Evolutionary conservation across 2,113 vertebrate genomes (phyloP).

Genomic region (Corvus cornix): DNA sequence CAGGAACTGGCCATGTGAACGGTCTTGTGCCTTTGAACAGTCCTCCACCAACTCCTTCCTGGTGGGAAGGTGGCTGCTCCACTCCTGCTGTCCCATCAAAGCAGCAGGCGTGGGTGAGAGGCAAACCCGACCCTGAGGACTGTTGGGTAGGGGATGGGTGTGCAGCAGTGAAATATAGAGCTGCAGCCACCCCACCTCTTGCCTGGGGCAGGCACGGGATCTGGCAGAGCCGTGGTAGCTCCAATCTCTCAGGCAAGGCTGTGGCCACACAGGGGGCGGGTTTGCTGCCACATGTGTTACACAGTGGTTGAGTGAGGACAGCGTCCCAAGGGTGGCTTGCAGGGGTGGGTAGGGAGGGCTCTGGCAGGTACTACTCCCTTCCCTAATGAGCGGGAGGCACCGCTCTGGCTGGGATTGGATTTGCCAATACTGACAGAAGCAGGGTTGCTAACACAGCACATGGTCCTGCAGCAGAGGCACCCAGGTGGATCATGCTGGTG

Average conservation of each 20-base stretch:
- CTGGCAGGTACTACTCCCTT: not conserved
- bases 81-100: not conserved
- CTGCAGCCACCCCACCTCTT: not conserved
- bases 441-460: accelerated
- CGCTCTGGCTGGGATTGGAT: not conserved
- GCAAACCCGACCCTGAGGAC: not conserved
- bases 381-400: not conserved
- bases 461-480: not conserved
- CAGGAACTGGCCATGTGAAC: not conserved
- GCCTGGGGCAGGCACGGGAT: not conserved
- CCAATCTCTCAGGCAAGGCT: accelerated
- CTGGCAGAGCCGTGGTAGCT: not conserved
- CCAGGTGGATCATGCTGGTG: accelerated
- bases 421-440: not conserved
- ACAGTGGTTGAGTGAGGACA: not conserved
- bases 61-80: not conserved
- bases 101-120: not conserved
- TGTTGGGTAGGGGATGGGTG: not conserved
- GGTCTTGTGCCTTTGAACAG: not conserved
- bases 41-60: not conserved
- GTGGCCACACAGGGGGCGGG: not conserved
- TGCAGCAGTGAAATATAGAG: not conserved
- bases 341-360: not conserved
- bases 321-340: not conserved
- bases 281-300: not conserved